Conservation (phyloP, 1,140 invertebrate species). For the Habropoda laboriosa region DNA sequence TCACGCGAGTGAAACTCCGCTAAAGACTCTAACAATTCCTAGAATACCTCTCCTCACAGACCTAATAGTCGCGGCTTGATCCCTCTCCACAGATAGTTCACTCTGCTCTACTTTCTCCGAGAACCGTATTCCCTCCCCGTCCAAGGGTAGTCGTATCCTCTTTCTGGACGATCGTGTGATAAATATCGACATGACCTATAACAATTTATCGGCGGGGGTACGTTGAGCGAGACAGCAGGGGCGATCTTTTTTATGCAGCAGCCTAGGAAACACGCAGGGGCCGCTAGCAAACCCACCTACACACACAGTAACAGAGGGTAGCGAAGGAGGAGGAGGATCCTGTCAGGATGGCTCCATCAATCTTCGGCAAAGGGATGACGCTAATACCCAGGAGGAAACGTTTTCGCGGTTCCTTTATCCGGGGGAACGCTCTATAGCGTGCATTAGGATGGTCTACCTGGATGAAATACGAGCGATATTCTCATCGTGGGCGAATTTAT, state of each 20-base stretch:
- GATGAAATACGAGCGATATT: constrained; percentile 62
- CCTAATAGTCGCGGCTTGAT: too few species aligned
- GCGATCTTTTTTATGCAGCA: constrained; percentile 54
- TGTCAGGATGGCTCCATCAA: constrained; percentile 77
- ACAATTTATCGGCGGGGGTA: constrained; percentile 33
- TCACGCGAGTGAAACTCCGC: too few species aligned
- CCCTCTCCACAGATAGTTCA: neutral
- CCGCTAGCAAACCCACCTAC: constrained; percentile 32
- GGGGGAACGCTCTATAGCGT: constrained; percentile 53
- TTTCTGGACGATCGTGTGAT: constrained; percentile 38
- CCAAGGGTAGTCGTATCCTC: neutral
- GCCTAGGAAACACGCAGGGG: neutral
- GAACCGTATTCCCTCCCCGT: neutral
- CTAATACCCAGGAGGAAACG: constrained; percentile 73
- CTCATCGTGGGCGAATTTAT: constrained; percentile 47
- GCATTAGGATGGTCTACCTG: constrained; percentile 60
- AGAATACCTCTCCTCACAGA: too few species aligned
- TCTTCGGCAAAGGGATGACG: constrained; percentile 77
- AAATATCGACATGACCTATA: constrained; percentile 58
- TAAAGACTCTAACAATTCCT: too few species aligned
- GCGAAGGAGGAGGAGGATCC: constrained; percentile 38
- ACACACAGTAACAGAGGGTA: too few species aligned
- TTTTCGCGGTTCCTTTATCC: constrained; percentile 68
- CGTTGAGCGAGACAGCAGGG: constrained; percentile 13
- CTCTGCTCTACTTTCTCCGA: neutral